Percentiles rank a stretch among this genome's conserved stretches.
These are phyloP conservation scores for Saxidomus purpurata DNA, from an alignment of 1,140 invertebrate species.

Conservation along the genomic window DNA sequence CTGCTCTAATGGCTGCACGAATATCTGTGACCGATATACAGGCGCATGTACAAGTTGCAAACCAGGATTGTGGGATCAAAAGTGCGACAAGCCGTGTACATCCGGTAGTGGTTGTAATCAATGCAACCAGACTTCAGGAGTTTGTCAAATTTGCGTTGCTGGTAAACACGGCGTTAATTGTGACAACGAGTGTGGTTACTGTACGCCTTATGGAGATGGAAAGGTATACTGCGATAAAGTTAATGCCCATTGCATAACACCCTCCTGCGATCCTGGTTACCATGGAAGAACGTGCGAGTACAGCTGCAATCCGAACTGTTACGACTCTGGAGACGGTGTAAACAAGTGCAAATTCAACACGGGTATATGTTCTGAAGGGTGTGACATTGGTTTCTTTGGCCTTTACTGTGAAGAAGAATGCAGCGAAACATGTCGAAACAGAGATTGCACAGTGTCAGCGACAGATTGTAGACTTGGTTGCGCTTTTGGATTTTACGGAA, in stretches of 20 bases:
- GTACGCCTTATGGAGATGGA: background rate
- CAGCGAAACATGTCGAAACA: conserved; percentile 29
- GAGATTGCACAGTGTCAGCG: conserved; percentile 36
- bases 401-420: conserved; percentile 40
- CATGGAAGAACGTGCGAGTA: conserved; percentile 43
- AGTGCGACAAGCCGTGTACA: conserved; percentile 24
- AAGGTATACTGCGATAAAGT: conserved; percentile 37
- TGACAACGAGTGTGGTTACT: conserved; percentile 8
- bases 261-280: conserved; percentile 38
- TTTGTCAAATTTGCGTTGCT: background rate
- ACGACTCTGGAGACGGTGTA: conserved; percentile 23
- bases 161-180: conserved; percentile 22
- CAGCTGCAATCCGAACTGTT: conserved; percentile 5
- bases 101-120: background rate
- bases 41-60: conserved; percentile 35
- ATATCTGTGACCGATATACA: conserved; percentile 43
- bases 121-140: conserved; percentile 36
- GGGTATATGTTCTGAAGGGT: conserved; percentile 52
- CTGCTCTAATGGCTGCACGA: conserved; percentile 25
- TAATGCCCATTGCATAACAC: conserved; percentile 15
- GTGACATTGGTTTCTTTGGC: conserved; percentile 44
- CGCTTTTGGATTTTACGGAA: conserved; percentile 58
- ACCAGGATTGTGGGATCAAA: conserved; percentile 31
- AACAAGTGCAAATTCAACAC: conserved; percentile 40
- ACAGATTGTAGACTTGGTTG: conserved; percentile 51